phyloP scores from a whole-genome alignment of 2,888 invertebrate species.

The Abrostola tripartita region DNA sequence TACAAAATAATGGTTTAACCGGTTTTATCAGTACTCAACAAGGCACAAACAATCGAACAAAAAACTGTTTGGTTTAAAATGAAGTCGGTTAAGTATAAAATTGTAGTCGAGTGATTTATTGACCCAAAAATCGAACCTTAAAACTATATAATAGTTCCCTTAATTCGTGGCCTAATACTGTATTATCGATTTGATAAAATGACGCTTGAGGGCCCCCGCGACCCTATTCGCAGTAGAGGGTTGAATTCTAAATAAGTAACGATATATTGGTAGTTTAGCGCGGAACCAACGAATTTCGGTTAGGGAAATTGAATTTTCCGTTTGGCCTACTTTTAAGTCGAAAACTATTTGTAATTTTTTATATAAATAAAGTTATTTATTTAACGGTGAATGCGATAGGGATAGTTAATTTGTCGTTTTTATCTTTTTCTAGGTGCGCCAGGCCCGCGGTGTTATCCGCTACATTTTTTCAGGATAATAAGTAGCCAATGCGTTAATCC shows the following conservation, averaged over 20 bases:
- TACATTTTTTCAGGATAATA: too few relatives aligned
- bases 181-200: neutral
- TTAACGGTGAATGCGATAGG: neutral
- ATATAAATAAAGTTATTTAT: neutral
- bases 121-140: too few relatives aligned
- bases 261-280: neutral
- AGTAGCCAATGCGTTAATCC: too few relatives aligned
- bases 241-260: slow-evolving; percentile 3
- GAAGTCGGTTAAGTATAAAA: too few relatives aligned
- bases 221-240: neutral
- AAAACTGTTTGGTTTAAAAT: too few relatives aligned
- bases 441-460: too few relatives aligned
- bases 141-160: too few relatives aligned
- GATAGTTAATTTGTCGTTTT: neutral
- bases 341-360: slow-evolving; percentile 1
- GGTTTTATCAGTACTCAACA: too few relatives aligned
- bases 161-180: neutral
- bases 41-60: too few relatives aligned
- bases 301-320: slow-evolving; percentile 16
- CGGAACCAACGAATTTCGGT: slow-evolving; percentile 6
- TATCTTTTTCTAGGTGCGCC: too few relatives aligned
- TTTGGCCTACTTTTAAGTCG: slow-evolving; percentile 8
- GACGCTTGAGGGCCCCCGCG: neutral
- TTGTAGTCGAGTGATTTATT: too few relatives aligned
- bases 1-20: too few relatives aligned